Evolutionary conservation across 2,797 vertebrate species (phyloP).

Genomic region (Agapornis canus): DNA sequence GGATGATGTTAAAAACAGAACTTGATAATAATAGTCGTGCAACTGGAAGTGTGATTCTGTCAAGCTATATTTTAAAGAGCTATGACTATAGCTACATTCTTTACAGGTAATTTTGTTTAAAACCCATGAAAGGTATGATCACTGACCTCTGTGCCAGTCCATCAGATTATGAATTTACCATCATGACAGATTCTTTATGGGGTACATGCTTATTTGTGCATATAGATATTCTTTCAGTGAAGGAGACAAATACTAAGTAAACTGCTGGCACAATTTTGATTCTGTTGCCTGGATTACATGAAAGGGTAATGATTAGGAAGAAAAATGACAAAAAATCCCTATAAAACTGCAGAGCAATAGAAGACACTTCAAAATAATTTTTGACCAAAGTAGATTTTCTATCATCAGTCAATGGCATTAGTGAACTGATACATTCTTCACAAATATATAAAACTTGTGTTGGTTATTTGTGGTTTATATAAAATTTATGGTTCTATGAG

Average conservation of each 20-base stretch:
- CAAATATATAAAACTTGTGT: neutral
- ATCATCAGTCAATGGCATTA: neutral
- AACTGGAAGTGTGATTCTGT: neutral
- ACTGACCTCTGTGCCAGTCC: neutral
- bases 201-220: accelerated
- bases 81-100: neutral
- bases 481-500: neutral
- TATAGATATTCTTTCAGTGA: neutral
- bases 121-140: neutral
- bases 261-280: neutral
- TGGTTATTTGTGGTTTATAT: neutral
- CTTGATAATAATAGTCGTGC: neutral
- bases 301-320: neutral
- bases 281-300: neutral
- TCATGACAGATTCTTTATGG: neutral
- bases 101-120: neutral
- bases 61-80: neutral
- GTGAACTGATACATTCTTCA: neutral
- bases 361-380: neutral
- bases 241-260: neutral
- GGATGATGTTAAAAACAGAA: neutral
- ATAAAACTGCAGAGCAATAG: neutral
- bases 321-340: accelerated
- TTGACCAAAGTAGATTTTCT: neutral
- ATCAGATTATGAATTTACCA: neutral